These are phyloP conservation scores for Arenaria interpres DNA, from an alignment of 2,113 vertebrate genomes.

Conservation along the genomic window DNA sequence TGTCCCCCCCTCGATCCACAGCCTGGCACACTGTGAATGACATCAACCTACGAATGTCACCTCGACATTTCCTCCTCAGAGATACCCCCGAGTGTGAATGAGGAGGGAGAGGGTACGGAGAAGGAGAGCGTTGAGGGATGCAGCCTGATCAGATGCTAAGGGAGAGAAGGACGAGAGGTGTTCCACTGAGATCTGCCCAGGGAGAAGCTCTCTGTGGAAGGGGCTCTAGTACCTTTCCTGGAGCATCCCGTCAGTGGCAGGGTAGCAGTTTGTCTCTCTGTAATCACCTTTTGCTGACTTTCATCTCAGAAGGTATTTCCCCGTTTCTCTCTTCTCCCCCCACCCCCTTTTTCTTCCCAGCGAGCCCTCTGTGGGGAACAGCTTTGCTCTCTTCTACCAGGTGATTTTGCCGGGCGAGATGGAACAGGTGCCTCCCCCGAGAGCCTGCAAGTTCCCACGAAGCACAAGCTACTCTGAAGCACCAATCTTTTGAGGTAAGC, in stretches of 20 bases:
- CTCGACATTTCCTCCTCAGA: neutral
- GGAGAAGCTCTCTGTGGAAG: neutral
- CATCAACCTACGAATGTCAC: fast-evolving
- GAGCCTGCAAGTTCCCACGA: neutral
- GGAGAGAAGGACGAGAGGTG: neutral
- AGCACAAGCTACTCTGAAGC: neutral
- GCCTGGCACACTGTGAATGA: neutral
- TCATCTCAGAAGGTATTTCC: neutral
- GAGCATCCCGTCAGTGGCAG: neutral
- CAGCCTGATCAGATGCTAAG: neutral
- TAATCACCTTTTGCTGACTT: neutral
- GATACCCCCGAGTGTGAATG: neutral
- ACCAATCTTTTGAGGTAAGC: neutral
- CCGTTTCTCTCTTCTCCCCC: neutral
- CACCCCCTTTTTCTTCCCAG: neutral
- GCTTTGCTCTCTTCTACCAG: neutral
- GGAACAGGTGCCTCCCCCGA: neutral
- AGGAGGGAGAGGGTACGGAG: neutral
- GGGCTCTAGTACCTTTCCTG: neutral
- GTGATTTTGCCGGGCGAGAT: neutral
- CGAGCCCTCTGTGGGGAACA: neutral
- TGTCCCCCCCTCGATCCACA: neutral
- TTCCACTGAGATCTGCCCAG: neutral
- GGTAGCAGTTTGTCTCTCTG: neutral
- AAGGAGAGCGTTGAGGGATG: neutral